Percentiles rank a stretch among this genome's conserved stretches.
Evolutionary conservation across 1,140 invertebrate species (phyloP).

Genomic region (Drosophila sproati): DNA sequence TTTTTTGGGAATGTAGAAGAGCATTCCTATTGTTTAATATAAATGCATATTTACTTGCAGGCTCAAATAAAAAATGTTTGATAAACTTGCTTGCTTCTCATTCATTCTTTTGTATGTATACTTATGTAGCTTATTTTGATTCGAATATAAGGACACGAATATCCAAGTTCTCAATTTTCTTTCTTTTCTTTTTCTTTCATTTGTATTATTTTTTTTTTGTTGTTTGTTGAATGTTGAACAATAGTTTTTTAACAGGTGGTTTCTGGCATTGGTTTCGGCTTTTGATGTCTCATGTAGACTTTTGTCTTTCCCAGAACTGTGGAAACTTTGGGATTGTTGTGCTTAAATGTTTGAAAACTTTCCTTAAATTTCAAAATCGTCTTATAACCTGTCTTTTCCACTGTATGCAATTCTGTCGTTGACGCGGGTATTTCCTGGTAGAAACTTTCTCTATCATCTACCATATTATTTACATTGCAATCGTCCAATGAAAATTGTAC

Average conservation of each 20-base stretch:
- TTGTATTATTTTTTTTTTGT: too few species aligned
- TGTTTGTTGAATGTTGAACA: slow-evolving; percentile 35
- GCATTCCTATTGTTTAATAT: slow-evolving; percentile 62
- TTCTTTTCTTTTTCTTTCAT: too few species aligned
- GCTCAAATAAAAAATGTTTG: slow-evolving; percentile 59
- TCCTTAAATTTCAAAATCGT: slow-evolving; percentile 33
- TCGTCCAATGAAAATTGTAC: slow-evolving; percentile 53
- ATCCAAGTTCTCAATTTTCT: slow-evolving; percentile 37
- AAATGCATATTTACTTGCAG: slow-evolving; percentile 75
- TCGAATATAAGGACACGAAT: slow-evolving; percentile 59
- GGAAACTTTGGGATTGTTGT: slow-evolving; percentile 46
- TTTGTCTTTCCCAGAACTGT: slow-evolving; percentile 49
- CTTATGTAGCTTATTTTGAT: slow-evolving; percentile 66
- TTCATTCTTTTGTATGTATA: slow-evolving; percentile 44
- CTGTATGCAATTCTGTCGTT: slow-evolving; percentile 25
- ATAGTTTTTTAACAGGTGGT: slow-evolving; percentile 78
- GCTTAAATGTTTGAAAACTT: slow-evolving; percentile 23
- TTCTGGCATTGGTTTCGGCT: slow-evolving; percentile 71
- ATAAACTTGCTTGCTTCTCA: slow-evolving; percentile 42
- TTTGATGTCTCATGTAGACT: slow-evolving; percentile 52
- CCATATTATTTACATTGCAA: slow-evolving; percentile 56
- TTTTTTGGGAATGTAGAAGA: slow-evolving; percentile 45
- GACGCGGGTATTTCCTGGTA: slow-evolving; percentile 11
- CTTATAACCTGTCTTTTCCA: slow-evolving; percentile 38
- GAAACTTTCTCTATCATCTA: slow-evolving; percentile 5